Conservation (phyloP, 2,888 invertebrate genomes). For the Lottia gigantea region DNA sequence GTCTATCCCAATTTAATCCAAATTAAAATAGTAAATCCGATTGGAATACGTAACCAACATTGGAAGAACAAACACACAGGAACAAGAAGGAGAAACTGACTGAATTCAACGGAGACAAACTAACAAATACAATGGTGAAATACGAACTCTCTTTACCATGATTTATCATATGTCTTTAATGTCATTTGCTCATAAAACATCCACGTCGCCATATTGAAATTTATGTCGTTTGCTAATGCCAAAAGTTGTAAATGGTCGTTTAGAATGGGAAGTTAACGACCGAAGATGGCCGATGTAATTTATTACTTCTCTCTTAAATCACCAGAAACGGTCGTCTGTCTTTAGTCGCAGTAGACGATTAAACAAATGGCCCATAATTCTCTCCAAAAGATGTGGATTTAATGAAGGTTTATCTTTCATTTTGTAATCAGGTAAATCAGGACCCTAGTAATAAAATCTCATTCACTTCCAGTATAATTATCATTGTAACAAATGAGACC, state of each 20-base stretch:
- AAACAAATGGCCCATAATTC: conserved; percentile 11
- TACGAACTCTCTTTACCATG: conserved; percentile 11
- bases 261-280: conserved; percentile 12
- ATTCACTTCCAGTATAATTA: neutral
- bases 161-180: conserved; percentile 21
- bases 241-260: conserved; percentile 13
- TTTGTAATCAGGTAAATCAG: conserved; percentile 3
- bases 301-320: conserved; percentile 16
- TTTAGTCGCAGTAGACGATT: conserved; percentile 10
- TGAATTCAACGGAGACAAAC: conserved; percentile 10
- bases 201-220: conserved; percentile 15
- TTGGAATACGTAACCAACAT: too few species aligned
- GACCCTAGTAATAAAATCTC: neutral
- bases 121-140: conserved; percentile 18
- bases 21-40: too few species aligned
- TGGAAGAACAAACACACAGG: too few species aligned
- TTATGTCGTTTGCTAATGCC: conserved; percentile 18
- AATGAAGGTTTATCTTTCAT: conserved; percentile 11
- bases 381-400: conserved; percentile 3
- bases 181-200: conserved; percentile 20
- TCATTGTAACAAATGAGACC: conserved; percentile 1
- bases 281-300: conserved; percentile 16
- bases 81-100: neutral
- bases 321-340: conserved; percentile 10
- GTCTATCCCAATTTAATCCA: too few species aligned